Evolutionary conservation across 2,888 invertebrate genomes (phyloP).

Genomic region (Caenorhabditis sp.): DNA sequence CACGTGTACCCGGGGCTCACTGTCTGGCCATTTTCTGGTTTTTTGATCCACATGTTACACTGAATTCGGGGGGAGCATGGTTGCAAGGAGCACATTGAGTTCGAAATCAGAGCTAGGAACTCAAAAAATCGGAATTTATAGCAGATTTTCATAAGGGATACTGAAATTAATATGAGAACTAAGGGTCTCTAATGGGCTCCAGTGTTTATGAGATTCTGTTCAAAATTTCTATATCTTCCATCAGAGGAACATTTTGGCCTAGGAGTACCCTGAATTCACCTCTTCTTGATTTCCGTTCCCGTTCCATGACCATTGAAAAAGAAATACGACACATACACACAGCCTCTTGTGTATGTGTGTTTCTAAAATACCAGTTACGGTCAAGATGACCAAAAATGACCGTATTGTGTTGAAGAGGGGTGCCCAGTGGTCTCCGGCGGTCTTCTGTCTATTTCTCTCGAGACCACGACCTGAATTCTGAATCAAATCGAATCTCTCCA

Average conservation of each 20-base stretch:
- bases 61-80: constrained; percentile 28
- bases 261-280: not conserved
- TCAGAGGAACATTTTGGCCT: not conserved
- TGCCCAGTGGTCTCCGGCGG: constrained; percentile 23
- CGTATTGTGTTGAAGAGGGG: constrained; percentile 47
- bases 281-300: constrained; percentile 37
- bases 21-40: constrained; percentile 61
- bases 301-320: constrained; percentile 47
- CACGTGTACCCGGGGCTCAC: constrained; percentile 39
- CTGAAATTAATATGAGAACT: too few relatives aligned
- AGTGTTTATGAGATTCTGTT: too few relatives aligned
- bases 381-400: constrained; percentile 64
- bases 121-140: too few relatives aligned
- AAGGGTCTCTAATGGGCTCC: too few relatives aligned
- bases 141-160: too few relatives aligned
- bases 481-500: constrained; percentile 49
- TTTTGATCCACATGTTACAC: constrained; percentile 50
- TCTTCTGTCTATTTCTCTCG: constrained; percentile 43
- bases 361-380: constrained; percentile 64
- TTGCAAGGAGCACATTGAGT: not conserved
- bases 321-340: constrained; percentile 30
- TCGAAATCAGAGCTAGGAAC: not conserved
- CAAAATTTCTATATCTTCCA: not conserved
- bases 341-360: constrained; percentile 2
- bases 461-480: constrained; percentile 60